Percentiles rank a stretch among this genome's conserved stretches.
Evolutionary conservation across 53 echinoderm and acorn worm genomes (phyloP).

Genomic region (Zoroaster sp.): DNA sequence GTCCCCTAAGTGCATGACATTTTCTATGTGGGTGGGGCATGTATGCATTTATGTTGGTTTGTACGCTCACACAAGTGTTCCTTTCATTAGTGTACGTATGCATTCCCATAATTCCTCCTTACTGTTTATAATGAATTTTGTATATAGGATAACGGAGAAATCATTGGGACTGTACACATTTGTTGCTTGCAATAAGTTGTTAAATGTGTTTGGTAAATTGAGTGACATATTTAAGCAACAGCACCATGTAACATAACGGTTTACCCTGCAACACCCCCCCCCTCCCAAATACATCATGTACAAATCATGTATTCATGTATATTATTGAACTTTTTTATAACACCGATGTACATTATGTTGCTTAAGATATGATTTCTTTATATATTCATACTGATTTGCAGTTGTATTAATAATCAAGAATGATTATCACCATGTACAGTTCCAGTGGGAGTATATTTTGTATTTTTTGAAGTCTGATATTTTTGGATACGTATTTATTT

Average conservation of each 20-base stretch:
- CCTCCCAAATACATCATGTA: constrained; percentile 7
- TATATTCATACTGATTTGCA: constrained; percentile 1
- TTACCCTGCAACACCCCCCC: no score
- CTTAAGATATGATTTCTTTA: not conserved
- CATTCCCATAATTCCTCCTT: constrained; percentile 35
- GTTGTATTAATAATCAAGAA: not conserved
- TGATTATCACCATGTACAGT: not conserved
- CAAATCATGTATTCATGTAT: not conserved
- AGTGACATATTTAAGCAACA: not conserved
- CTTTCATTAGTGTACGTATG: constrained; percentile 47
- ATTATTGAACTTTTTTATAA: not conserved
- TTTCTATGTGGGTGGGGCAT: constrained; percentile 23
- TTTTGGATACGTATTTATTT: constrained; percentile 56
- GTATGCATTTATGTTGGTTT: constrained; percentile 44
- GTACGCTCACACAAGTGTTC: constrained; percentile 54
- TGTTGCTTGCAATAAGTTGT: constrained; percentile 30
- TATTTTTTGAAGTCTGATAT: constrained; percentile 58
- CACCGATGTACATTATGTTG: constrained; percentile 24
- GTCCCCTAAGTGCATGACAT: constrained; percentile 27
- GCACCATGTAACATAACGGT: no score
- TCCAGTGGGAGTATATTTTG: constrained; percentile 42
- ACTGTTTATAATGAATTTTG: constrained; percentile 45
- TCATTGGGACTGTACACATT: not conserved
- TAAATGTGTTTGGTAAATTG: not conserved
- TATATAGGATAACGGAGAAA: constrained; percentile 17